phyloP scores from a whole-genome alignment of 1,140 invertebrate genomes.

The Contarinia nasturtii region DNA sequence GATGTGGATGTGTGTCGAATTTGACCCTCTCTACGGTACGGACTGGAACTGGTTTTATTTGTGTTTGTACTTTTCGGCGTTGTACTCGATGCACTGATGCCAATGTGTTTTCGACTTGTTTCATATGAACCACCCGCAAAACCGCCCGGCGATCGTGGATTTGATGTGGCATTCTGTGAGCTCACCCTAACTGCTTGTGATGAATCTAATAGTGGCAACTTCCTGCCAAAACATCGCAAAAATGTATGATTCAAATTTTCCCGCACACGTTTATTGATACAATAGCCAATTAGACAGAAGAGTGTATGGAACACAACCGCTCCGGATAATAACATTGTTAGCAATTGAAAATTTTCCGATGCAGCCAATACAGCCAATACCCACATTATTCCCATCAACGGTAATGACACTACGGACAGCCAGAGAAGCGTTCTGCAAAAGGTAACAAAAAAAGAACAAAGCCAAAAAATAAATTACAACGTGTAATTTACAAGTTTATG shows the following conservation, averaged over 20 bases:
- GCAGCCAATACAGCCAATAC: conserved; percentile 60
- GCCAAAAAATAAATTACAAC: no score
- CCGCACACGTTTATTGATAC: conserved; percentile 57
- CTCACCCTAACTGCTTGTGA: conserved; percentile 49
- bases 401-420: conserved; percentile 59
- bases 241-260: conserved; percentile 41
- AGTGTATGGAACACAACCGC: conserved; percentile 49
- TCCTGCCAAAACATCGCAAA: conserved; percentile 60
- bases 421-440: conserved; percentile 59
- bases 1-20: conserved; percentile 60
- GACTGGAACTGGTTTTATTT: conserved; percentile 82
- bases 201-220: conserved; percentile 58
- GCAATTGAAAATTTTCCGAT: conserved; percentile 54
- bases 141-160: conserved; percentile 24
- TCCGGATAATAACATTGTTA: conserved; percentile 52
- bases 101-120: conserved; percentile 57
- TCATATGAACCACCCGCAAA: conserved; percentile 19
- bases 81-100: conserved; percentile 88
- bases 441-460: no score
- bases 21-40: conserved; percentile 67
- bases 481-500: no score
- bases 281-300: conserved; percentile 65
- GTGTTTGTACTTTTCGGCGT: conserved; percentile 87
- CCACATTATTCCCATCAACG: conserved; percentile 60
- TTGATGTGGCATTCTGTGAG: conserved; percentile 47